Conservation (phyloP, 2,113 vertebrate genomes). For the Varanus salvator region DNA sequence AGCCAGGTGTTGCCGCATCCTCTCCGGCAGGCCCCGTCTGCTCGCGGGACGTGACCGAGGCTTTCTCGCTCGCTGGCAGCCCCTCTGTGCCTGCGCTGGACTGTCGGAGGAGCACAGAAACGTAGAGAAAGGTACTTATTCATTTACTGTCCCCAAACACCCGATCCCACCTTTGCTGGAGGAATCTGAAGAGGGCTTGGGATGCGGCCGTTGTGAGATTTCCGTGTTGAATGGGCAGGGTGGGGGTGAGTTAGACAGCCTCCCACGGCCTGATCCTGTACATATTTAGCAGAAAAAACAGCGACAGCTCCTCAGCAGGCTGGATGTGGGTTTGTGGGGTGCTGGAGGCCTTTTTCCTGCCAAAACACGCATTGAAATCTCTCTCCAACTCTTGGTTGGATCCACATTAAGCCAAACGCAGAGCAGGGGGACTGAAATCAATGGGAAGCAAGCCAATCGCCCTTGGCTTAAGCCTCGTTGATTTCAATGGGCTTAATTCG, state of each 20-base stretch:
- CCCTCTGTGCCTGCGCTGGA: constrained; percentile 61
- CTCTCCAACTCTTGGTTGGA: too few relatives aligned
- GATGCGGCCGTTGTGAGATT: background rate
- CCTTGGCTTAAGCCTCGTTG: too few relatives aligned
- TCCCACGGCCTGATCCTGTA: background rate
- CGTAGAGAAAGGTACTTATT: fast-evolving
- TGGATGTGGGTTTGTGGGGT: too few relatives aligned
- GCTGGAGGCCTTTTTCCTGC: too few relatives aligned
- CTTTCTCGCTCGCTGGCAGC: constrained; percentile 61
- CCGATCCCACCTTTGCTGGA: background rate
- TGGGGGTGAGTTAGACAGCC: background rate
- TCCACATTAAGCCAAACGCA: too few relatives aligned
- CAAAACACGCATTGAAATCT: too few relatives aligned
- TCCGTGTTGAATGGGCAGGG: background rate
- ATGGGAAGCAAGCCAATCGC: too few relatives aligned
- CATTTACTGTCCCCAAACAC: background rate
- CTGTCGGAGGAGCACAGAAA: constrained; percentile 4
- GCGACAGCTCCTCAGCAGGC: too few relatives aligned
- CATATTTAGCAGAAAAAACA: too few relatives aligned
- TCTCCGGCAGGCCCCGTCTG: background rate
- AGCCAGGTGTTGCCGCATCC: background rate
- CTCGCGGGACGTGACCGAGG: constrained; percentile 52
- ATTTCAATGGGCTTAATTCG: too few relatives aligned
- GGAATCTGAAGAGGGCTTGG: too few relatives aligned
- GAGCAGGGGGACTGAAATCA: too few relatives aligned